Conservation (phyloP, 2,113 vertebrate genomes). For the Ranitomeya imitator region DNA sequence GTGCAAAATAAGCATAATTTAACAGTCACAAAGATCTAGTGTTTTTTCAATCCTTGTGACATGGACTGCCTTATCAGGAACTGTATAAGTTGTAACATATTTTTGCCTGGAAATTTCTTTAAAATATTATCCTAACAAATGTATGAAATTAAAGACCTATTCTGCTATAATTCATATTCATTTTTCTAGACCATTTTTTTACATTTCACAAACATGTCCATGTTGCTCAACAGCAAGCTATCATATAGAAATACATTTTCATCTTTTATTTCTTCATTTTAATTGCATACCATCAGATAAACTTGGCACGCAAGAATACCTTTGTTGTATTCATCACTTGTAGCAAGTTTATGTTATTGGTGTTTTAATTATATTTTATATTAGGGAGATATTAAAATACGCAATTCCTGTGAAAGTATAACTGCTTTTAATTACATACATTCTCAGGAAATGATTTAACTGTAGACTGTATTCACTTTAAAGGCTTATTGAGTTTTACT, state of each 20-base stretch:
- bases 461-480: background rate
- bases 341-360: background rate
- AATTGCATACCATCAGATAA: background rate
- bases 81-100: background rate
- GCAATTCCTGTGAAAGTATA: background rate
- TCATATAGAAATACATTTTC: background rate
- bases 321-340: background rate
- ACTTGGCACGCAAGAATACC: background rate
- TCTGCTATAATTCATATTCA: background rate
- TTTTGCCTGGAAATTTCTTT: background rate
- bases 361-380: conserved; percentile 7
- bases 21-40: background rate
- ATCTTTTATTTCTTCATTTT: background rate
- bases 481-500: conserved; percentile 25
- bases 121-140: background rate
- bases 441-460: conserved; percentile 33
- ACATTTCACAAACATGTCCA: background rate
- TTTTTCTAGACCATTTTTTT: background rate
- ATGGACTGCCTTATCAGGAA: too few species aligned
- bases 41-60: background rate
- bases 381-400: conserved; percentile 3
- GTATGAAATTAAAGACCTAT: background rate
- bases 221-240: background rate
- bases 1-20: too few species aligned
- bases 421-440: background rate